These are phyloP conservation scores for Muscidifurax raptorellus DNA, from an alignment of 1,140 invertebrate species.

Conservation along the genomic window DNA sequence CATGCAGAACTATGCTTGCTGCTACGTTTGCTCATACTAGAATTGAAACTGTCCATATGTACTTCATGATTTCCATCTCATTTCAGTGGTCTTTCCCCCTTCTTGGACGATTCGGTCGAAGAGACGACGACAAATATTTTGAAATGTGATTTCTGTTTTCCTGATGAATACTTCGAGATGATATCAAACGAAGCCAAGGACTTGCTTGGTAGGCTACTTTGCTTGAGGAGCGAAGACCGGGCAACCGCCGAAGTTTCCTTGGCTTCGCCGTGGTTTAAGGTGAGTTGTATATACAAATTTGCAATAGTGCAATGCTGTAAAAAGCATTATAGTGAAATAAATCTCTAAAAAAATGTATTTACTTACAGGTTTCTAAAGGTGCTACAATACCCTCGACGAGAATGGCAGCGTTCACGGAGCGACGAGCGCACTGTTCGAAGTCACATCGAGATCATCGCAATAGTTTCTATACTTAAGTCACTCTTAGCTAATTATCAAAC, in stretches of 20 bases:
- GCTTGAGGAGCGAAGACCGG: conserved; percentile 78
- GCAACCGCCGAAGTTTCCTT: conserved; percentile 76
- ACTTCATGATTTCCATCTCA: conserved; percentile 53
- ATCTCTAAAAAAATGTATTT: conserved; percentile 29
- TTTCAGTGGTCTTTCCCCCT: conserved; percentile 84
- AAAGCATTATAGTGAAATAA: not conserved
- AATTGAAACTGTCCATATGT: not conserved
- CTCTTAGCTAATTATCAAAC: conserved; percentile 42
- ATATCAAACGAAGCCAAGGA: conserved; percentile 84
- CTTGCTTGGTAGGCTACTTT: conserved; percentile 80
- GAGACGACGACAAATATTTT: conserved; percentile 90
- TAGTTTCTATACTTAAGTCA: conserved; percentile 67
- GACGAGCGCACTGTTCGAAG: conserved; percentile 71
- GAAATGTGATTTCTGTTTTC: conserved; percentile 88
- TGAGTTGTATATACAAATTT: conserved; percentile 41
- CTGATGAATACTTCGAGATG: conserved; percentile 85
- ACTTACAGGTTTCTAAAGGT: conserved; percentile 66
- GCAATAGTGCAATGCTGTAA: not conserved
- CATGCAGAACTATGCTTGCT: no score
- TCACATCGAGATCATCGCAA: conserved; percentile 70
- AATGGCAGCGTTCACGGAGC: conserved; percentile 72
- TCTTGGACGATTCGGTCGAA: conserved; percentile 88
- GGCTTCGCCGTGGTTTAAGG: conserved; percentile 79
- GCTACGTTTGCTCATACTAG: not conserved
- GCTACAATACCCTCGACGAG: conserved; percentile 70